Percentiles rank a stretch among this genome's conserved stretches.
Conservation (phyloP, 2,888 invertebrate genomes). For the Drosophila nr. perissopoda region DNA sequence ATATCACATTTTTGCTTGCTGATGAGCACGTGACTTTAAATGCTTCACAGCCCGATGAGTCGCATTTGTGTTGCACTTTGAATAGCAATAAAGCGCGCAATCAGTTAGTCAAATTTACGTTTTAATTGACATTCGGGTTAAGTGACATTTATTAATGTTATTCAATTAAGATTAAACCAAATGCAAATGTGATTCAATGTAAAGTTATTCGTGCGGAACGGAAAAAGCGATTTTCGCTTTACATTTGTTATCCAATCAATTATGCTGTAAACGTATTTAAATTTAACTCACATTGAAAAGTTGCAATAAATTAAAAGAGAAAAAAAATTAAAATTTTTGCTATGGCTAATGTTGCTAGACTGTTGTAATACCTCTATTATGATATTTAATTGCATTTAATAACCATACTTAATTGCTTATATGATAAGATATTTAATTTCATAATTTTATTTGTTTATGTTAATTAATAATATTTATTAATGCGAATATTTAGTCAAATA, state of each 20-base stretch:
- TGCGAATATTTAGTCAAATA: neutral
- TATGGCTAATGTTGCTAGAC: neutral
- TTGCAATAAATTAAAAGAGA: neutral
- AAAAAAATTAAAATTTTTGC: neutral
- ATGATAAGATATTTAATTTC: neutral
- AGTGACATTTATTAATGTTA: neutral
- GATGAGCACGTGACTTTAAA: slow-evolving; percentile 40
- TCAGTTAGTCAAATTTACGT: neutral
- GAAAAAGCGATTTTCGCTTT: neutral
- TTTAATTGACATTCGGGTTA: slow-evolving; percentile 1
- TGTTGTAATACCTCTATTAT: neutral
- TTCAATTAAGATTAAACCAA: slow-evolving; percentile 4
- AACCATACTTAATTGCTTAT: too few relatives aligned
- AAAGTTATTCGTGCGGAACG: neutral
- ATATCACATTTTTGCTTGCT: slow-evolving; percentile 1
- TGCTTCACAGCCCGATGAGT: slow-evolving; percentile 1
- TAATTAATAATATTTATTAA: neutral
- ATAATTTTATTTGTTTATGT: neutral
- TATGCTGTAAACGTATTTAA: neutral
- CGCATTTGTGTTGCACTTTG: slow-evolving; percentile 4
- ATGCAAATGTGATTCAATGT: neutral
- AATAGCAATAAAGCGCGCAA: slow-evolving; percentile 1
- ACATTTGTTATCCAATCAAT: neutral
- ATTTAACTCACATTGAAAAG: neutral
- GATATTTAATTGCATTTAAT: neutral